Percentiles rank a stretch among this genome's conserved stretches.
Evolutionary conservation across 2,113 vertebrate genomes (phyloP).

Genomic region (Montifringilla adamsi): DNA sequence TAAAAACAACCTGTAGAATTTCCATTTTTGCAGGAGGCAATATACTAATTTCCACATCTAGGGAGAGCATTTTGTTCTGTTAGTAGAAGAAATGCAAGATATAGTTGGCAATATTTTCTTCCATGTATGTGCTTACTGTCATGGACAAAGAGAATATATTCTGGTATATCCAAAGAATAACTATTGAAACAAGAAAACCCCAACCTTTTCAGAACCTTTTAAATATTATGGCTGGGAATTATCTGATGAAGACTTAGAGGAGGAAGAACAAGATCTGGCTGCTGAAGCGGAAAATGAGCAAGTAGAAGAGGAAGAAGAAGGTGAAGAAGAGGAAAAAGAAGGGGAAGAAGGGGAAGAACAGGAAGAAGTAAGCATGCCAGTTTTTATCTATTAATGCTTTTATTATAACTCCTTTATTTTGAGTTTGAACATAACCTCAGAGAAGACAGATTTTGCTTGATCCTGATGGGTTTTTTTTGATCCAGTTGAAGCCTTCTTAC

Average conservation of each 20-base stretch:
- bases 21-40: neutral
- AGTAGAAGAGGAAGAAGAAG: constrained; percentile 64
- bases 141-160: neutral
- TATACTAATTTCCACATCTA: neutral
- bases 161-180: neutral
- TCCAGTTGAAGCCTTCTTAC: neutral
- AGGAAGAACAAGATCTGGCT: constrained; percentile 81
- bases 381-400: neutral
- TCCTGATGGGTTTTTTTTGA: neutral
- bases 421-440: neutral
- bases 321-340: neutral
- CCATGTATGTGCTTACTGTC: neutral
- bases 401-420: neutral
- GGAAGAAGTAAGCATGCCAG: constrained; percentile 60
- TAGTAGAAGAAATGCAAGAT: neutral
- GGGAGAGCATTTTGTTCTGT: neutral
- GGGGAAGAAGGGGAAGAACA: constrained; percentile 41
- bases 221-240: constrained; percentile 77
- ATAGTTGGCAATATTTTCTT: neutral
- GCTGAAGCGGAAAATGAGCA: constrained; percentile 69
- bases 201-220: constrained; percentile 78
- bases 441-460: neutral
- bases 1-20: neutral
- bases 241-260: constrained; percentile 77
- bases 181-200: neutral